A percentile compares a stretch with the other conserved stretches of the same genome.
These are phyloP conservation scores for Lagopus leucura DNA, from an alignment of 2,113 vertebrate genomes.

Conservation along the genomic window DNA sequence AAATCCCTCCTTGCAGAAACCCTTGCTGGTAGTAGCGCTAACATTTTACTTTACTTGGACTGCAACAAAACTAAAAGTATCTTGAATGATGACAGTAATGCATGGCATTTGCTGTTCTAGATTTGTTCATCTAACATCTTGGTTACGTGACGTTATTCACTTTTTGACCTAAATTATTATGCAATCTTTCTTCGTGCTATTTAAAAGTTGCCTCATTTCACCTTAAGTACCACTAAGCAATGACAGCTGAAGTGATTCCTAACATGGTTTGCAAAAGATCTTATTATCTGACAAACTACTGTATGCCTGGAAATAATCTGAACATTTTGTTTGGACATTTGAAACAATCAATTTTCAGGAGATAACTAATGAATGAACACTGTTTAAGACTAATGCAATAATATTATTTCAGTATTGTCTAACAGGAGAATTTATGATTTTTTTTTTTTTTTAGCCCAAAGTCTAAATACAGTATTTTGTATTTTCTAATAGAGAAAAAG, in stretches of 20 bases:
- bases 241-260: slow-evolving; percentile 20
- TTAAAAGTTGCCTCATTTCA: slow-evolving; percentile 52
- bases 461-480: background rate
- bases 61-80: background rate
- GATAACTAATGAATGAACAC: slow-evolving; percentile 18
- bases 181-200: background rate
- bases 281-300: background rate
- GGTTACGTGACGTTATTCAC: background rate
- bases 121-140: background rate
- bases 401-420: slow-evolving; percentile 17
- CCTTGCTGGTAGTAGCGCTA: background rate
- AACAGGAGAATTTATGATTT: slow-evolving; percentile 25
- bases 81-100: background rate
- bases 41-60: background rate
- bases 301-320: background rate
- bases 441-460: background rate
- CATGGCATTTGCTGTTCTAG: background rate
- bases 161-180: slow-evolving; percentile 53
- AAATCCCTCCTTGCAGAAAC: background rate
- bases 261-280: background rate
- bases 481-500: background rate
- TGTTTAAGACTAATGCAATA: slow-evolving; percentile 36
- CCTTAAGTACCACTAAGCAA: slow-evolving; percentile 18
- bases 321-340: slow-evolving; percentile 21
- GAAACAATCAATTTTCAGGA: slow-evolving; percentile 32